Conservation (phyloP, 2,888 invertebrate species). For the Napeogenes sylphis region DNA sequence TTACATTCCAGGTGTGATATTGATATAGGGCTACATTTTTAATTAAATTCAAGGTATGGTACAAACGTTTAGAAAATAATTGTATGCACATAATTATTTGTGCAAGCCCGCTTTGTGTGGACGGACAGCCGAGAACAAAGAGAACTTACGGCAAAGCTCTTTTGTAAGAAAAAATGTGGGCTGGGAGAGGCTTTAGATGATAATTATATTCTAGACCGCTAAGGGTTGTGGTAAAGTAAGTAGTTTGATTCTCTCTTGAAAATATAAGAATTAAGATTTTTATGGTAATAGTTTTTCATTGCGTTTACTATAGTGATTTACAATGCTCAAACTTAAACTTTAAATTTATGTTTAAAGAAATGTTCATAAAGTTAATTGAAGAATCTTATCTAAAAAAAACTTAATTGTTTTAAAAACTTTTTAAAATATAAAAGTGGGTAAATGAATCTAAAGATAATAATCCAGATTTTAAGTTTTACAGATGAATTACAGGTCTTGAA, state of each 20-base stretch:
- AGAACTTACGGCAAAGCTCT: slow-evolving; percentile 42
- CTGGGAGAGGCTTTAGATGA: slow-evolving; percentile 23
- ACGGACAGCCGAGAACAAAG: slow-evolving; percentile 62
- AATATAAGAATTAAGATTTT: no score
- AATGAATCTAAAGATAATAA: no score
- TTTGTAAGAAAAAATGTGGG: slow-evolving; percentile 28
- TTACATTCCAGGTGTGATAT: slow-evolving; percentile 31
- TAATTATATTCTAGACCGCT: slow-evolving; percentile 23
- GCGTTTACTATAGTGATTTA: no score
- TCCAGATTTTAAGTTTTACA: no score
- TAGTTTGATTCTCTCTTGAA: slow-evolving; percentile 1
- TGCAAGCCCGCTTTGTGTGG: slow-evolving; percentile 64
- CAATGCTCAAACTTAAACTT: no score
- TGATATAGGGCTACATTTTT: slow-evolving; percentile 32
- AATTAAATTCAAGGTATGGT: slow-evolving; percentile 32
- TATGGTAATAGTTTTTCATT: no score
- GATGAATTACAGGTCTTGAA: no score
- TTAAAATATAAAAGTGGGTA: no score
- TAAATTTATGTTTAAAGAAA: no score
- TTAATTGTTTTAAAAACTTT: no score
- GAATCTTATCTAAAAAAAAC: no score
- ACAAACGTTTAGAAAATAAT: slow-evolving; percentile 67
- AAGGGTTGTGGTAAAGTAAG: slow-evolving; percentile 8
- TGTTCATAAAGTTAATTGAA: no score
- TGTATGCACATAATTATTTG: slow-evolving; percentile 77